Evolutionary conservation across 2,888 invertebrate species (phyloP).

Genomic region (Mechanitis messenoides): DNA sequence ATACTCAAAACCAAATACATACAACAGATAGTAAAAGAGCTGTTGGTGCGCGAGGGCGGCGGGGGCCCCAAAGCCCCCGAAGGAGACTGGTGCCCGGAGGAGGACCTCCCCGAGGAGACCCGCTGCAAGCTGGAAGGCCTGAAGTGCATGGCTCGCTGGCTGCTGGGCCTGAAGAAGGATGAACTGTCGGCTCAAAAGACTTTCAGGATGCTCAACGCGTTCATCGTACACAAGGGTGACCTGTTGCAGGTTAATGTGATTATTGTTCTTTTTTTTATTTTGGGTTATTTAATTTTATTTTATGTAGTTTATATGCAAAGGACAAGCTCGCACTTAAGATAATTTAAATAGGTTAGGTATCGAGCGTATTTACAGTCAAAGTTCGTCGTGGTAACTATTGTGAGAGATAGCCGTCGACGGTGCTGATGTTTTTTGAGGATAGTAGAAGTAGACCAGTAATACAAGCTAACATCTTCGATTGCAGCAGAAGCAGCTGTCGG

Average conservation of each 20-base stretch:
- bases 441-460: too few species aligned
- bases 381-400: too few species aligned
- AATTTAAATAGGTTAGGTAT: too few species aligned
- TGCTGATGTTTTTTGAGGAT: too few species aligned
- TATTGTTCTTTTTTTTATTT: too few species aligned
- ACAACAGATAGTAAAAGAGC: slow-evolving; percentile 91
- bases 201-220: slow-evolving; percentile 94
- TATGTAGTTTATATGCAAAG: too few species aligned
- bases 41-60: slow-evolving; percentile 88
- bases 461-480: slow-evolving; percentile 28
- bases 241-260: slow-evolving; percentile 74
- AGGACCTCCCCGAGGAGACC: slow-evolving; percentile 92
- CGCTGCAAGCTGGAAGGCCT: slow-evolving; percentile 94
- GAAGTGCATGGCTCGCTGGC: slow-evolving; percentile 97
- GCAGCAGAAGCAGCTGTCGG: slow-evolving; percentile 84
- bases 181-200: slow-evolving; percentile 94
- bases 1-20: background rate
- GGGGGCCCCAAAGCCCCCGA: slow-evolving; percentile 71
- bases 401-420: too few species aligned
- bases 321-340: too few species aligned
- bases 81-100: slow-evolving; percentile 89
- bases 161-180: slow-evolving; percentile 92
- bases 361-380: too few species aligned
- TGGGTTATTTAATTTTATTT: too few species aligned
- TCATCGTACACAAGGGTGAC: slow-evolving; percentile 94